Conservation (phyloP, 2,113 vertebrate genomes). For the Narcine bancroftii region DNA sequence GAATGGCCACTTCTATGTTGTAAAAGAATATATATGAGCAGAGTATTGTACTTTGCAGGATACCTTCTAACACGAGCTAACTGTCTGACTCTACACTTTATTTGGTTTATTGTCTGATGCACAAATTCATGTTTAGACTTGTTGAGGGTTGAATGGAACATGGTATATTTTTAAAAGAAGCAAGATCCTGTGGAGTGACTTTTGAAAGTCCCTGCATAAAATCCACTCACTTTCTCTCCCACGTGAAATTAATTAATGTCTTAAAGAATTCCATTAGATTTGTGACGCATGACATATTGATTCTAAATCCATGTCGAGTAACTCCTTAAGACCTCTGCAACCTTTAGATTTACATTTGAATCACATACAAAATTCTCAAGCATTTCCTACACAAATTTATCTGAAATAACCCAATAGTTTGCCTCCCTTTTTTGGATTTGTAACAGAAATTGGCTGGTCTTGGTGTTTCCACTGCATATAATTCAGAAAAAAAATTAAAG, state of each 20-base stretch:
- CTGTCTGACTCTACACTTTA: not conserved
- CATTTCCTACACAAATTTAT: not conserved
- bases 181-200: not conserved
- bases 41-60: not conserved
- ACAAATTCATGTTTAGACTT: not conserved
- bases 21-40: not conserved
- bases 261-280: slow-evolving; percentile 25
- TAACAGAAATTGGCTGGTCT: not conserved
- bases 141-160: not conserved
- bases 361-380: not conserved
- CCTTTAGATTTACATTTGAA: not conserved
- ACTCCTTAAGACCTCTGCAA: not conserved
- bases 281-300: slow-evolving; percentile 16
- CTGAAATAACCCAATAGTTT: not conserved
- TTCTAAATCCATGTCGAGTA: not conserved
- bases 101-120: not conserved
- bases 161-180: not conserved
- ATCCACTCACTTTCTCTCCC: not conserved
- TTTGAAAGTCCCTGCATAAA: not conserved
- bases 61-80: not conserved
- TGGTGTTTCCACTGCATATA: not conserved
- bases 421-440: not conserved
- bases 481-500: not conserved
- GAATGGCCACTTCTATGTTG: too few relatives aligned
- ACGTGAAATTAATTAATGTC: not conserved